These are phyloP conservation scores for Neodiprion pinetum DNA, from an alignment of 1,140 invertebrate species.

Conservation along the genomic window DNA sequence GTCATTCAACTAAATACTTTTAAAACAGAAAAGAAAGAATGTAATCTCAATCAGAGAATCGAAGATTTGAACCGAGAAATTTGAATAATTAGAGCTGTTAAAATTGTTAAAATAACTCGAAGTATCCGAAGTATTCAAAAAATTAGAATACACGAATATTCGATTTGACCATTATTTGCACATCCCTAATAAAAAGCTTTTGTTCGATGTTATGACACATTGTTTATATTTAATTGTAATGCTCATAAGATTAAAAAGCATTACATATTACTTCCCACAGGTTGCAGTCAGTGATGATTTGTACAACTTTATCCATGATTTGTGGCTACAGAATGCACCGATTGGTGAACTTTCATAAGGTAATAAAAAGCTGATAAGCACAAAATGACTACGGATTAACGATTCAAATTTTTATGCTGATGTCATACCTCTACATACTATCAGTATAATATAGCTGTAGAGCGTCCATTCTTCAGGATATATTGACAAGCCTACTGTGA, in stretches of 20 bases:
- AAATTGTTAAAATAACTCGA: too few relatives aligned
- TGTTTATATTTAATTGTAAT: constrained; percentile 6
- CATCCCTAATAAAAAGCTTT: background rate
- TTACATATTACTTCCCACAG: constrained; percentile 65
- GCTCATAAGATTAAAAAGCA: constrained; percentile 10
- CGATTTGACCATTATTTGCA: too few relatives aligned
- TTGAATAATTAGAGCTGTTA: too few relatives aligned
- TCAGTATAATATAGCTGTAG: background rate
- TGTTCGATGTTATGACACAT: background rate
- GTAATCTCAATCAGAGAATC: too few relatives aligned
- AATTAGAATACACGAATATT: too few relatives aligned
- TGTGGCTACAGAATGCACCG: constrained; percentile 97
- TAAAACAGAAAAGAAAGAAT: too few relatives aligned
- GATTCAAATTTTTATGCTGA: background rate
- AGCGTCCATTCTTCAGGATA: background rate
- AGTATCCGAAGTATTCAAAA: too few relatives aligned
- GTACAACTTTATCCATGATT: constrained; percentile 94
- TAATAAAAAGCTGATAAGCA: background rate
- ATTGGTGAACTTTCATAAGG: constrained; percentile 94
- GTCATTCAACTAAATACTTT: too few relatives aligned
- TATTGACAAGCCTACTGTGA: too few relatives aligned
- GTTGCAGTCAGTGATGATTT: constrained; percentile 94
- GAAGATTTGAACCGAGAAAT: too few relatives aligned
- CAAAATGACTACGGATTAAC: background rate
- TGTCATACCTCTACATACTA: background rate